Evolutionary conservation across 2,797 vertebrate genomes (phyloP), one percentile per base, ranked within the genome.

Genomic region (Poeciliopsis turneri): DNA sequence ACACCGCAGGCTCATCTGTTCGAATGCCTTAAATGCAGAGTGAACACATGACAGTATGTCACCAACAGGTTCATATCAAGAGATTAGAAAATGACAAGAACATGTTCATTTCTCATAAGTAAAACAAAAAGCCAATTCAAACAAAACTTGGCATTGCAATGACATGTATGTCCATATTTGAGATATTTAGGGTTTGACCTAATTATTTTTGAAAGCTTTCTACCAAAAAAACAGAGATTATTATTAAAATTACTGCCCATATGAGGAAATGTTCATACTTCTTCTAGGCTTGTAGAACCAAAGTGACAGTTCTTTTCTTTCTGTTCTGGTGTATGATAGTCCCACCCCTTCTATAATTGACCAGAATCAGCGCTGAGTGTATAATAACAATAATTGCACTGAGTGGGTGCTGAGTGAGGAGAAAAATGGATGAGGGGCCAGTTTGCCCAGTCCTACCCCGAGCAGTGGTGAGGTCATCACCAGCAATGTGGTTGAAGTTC

Each of bases 401-500:
- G 91, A 93, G 86, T 92, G 86, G 88, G 89, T 88, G 93, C 78
- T 91, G 93, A 95, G 80, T 88, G 93, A 94, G 74, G 76, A 71
- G 84, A 93, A 82, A 93, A 94, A 88, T 85, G 85, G 80, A 87
- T 74, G 82, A 85, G 84, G 73, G 84, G 77, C 86, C 76, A 46
- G 87, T 86, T 66, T 18, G 82, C 86, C 84, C 76, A 71, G 87
- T 91, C 97, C 96, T 96, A 99, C 98, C 96, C 9, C 96, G 95
- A 79, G 96, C 92, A 79, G 96, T 96, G 92, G 95, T 94, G 90
- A 99, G 94, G 91, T 99, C 98, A 95, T 99, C 98, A 2, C 95
- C 95, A 69, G 96, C 96, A 87, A 98, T 90, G 85, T 96, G 96
- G 91, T 99, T 99, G 93, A 97, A 99, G 94, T 99, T 98, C 90